Conservation (phyloP, 2,797 vertebrate genomes). For the Platalea minor region DNA sequence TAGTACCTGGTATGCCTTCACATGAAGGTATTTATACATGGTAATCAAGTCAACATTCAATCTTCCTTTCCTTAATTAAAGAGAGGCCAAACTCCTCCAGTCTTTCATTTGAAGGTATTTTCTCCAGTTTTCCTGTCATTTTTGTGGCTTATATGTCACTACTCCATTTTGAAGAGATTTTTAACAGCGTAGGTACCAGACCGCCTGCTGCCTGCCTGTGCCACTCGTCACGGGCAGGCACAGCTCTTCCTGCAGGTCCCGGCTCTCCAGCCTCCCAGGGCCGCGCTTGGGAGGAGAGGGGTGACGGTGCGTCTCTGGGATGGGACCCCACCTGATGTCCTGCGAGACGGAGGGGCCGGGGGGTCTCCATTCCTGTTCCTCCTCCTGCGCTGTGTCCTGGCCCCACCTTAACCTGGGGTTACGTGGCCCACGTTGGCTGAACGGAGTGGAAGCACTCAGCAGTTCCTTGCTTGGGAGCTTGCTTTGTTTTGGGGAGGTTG, state of each 20-base stretch:
- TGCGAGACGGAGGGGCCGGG: not conserved
- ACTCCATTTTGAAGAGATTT: not conserved
- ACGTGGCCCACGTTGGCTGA: not conserved
- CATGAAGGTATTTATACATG: not conserved
- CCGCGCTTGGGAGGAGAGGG: accelerated
- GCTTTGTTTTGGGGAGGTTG: not conserved
- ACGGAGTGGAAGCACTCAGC: not conserved
- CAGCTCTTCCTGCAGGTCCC: not conserved
- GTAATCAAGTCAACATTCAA: not conserved
- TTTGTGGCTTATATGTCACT: not conserved
- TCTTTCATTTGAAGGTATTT: not conserved
- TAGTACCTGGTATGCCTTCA: not conserved
- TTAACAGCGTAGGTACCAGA: not conserved
- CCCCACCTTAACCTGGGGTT: not conserved
- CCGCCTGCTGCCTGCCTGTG: not conserved
- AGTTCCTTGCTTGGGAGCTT: not conserved
- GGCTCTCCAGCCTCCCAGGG: accelerated
- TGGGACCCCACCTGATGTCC: accelerated
- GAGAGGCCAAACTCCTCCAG: not conserved
- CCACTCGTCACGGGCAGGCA: accelerated
- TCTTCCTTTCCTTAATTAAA: not conserved
- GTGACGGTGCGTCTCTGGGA: accelerated
- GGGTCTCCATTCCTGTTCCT: not conserved
- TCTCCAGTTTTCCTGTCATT: not conserved
- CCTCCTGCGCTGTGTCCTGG: not conserved